phyloP scores from a whole-genome alignment of 2,113 vertebrate species.

The Picathartes gymnocephalus region DNA sequence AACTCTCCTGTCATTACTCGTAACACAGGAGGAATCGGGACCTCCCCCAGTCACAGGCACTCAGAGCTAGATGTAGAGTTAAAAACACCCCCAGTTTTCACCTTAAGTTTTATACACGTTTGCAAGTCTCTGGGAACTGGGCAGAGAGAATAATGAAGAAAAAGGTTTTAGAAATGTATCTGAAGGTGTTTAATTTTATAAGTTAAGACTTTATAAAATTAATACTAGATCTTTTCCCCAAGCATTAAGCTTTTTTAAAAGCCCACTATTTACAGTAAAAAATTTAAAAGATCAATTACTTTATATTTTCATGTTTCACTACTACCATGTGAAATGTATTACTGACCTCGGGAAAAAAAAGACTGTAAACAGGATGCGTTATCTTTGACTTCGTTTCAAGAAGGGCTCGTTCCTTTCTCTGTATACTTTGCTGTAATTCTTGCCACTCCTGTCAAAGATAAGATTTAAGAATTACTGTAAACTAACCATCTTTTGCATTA shows the following conservation, averaged over 20 bases:
- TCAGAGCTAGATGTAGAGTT: not conserved
- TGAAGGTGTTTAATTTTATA: not conserved
- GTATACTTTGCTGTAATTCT: conserved; percentile 97
- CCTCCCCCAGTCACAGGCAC: not conserved
- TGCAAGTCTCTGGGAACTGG: not conserved
- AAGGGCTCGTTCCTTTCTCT: conserved; percentile 90
- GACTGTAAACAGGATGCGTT: conserved; percentile 93
- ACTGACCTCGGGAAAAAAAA: conserved; percentile 91
- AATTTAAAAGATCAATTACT: not conserved
- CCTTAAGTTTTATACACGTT: not conserved
- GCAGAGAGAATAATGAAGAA: not conserved
- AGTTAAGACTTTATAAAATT: not conserved
- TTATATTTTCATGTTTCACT: not conserved
- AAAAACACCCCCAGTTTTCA: not conserved
- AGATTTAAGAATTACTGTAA: not conserved
- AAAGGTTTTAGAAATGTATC: not conserved
- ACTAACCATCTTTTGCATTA: not conserved
- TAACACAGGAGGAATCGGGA: not conserved
- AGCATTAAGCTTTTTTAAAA: not conserved
- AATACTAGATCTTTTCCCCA: not conserved
- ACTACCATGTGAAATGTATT: not conserved
- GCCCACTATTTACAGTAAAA: not conserved
- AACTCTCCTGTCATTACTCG: not conserved
- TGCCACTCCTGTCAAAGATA: conserved; percentile 89
- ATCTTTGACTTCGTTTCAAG: conserved; percentile 98